Evolutionary conservation across 2,888 invertebrate genomes (phyloP).

Genomic region (Noctua janthe): DNA sequence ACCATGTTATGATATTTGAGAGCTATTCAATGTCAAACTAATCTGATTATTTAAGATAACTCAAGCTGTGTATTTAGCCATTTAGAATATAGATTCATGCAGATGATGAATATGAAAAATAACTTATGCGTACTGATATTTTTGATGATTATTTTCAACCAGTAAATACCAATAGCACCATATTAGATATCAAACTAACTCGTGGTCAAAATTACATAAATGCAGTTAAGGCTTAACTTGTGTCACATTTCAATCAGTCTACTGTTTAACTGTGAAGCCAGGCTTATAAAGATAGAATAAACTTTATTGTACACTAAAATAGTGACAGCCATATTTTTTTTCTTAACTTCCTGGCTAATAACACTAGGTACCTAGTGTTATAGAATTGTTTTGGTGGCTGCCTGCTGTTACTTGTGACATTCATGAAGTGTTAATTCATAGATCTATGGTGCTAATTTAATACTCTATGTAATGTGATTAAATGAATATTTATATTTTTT

Average conservation of each 20-base stretch:
- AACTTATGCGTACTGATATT: neutral
- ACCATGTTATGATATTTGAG: conserved; percentile 31
- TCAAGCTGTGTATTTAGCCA: conserved; percentile 9
- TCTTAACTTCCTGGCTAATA: neutral
- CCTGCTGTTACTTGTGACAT: conserved; percentile 3
- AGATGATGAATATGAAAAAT: conserved; percentile 1
- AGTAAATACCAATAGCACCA: neutral
- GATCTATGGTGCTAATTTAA: neutral
- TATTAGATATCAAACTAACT: neutral
- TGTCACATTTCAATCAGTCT: neutral
- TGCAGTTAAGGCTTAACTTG: neutral
- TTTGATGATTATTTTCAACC: neutral
- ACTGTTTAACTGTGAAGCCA: neutral
- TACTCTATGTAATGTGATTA: neutral
- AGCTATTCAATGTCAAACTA: conserved; percentile 34
- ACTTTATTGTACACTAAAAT: neutral
- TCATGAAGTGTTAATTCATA: neutral
- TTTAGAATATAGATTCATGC: conserved; percentile 6
- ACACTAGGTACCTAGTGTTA: neutral
- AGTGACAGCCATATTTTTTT: neutral
- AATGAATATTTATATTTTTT: neutral
- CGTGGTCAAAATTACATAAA: neutral
- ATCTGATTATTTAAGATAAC: conserved; percentile 46
- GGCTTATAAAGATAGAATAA: neutral
- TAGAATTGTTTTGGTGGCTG: neutral